Conservation (phyloP, 2,888 invertebrate species). For the Yponomeuta malinellus region DNA sequence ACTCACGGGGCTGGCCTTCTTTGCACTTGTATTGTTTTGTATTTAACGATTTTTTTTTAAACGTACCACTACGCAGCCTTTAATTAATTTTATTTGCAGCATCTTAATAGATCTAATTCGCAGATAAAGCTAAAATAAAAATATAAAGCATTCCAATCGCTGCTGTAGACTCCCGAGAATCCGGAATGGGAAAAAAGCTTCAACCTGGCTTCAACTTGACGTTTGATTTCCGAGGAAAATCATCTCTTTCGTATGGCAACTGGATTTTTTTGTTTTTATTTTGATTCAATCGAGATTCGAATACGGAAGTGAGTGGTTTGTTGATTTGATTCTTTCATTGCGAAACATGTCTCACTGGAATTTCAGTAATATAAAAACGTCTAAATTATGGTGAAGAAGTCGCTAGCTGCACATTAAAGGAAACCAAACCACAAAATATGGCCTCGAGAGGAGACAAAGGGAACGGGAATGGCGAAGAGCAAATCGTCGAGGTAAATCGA, state of each 20-base stretch:
- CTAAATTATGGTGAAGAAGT: constrained; percentile 65
- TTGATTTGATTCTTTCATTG: constrained; percentile 36
- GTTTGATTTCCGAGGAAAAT: not conserved
- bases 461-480: constrained; percentile 78
- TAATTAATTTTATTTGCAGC: too few relatives aligned
- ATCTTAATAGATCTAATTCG: too few relatives aligned
- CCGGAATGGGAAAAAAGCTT: too few relatives aligned
- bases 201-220: too few relatives aligned
- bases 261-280: constrained; percentile 58
- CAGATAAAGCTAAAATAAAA: too few relatives aligned
- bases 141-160: too few relatives aligned
- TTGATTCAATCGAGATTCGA: constrained; percentile 60
- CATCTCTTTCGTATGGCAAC: constrained; percentile 26
- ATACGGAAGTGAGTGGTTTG: constrained; percentile 64
- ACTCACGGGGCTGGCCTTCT: too few relatives aligned
- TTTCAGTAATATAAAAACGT: constrained; percentile 53
- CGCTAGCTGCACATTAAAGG: constrained; percentile 38
- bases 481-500: constrained; percentile 78
- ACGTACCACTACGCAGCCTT: too few relatives aligned
- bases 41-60: too few relatives aligned
- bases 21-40: too few relatives aligned
- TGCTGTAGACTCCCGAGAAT: too few relatives aligned
- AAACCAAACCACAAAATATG: constrained; percentile 57
- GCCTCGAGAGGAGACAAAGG: constrained; percentile 77
- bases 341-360: constrained; percentile 57